phyloP scores from a whole-genome alignment of 2,888 invertebrate genomes.

The Cryptus armator region DNA sequence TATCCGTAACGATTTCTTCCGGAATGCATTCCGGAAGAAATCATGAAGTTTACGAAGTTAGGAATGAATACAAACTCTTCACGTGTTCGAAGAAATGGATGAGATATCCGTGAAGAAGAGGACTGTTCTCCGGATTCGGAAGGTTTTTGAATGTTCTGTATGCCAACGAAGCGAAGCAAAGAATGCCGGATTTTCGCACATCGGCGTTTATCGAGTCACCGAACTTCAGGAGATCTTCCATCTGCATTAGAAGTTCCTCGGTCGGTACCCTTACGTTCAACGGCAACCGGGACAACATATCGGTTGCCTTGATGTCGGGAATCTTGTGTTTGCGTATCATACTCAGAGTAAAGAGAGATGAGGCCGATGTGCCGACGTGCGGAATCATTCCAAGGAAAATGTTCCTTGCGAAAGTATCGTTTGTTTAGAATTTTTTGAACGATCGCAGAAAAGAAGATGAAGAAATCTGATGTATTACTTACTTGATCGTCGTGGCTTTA shows the following conservation, averaged over 20 bases:
- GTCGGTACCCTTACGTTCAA: constrained; percentile 83
- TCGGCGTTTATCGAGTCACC: constrained; percentile 70
- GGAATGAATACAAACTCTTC: constrained; percentile 74
- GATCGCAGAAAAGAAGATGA: neutral
- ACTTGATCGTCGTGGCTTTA: constrained; percentile 74
- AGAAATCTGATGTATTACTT: constrained; percentile 5
- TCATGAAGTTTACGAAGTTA: neutral
- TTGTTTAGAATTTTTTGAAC: neutral
- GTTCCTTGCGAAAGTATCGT: constrained; percentile 69
- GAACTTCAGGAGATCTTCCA: constrained; percentile 80
- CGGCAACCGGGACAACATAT: constrained; percentile 84
- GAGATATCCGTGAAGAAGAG: constrained; percentile 78
- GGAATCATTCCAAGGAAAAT: constrained; percentile 85
- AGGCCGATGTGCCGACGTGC: constrained; percentile 84
- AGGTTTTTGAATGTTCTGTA: constrained; percentile 78
- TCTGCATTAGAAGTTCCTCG: constrained; percentile 81
- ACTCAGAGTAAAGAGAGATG: constrained; percentile 83
- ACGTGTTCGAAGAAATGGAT: constrained; percentile 79
- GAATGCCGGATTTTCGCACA: constrained; percentile 83
- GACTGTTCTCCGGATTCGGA: constrained; percentile 10
- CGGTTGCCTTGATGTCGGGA: constrained; percentile 77
- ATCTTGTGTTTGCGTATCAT: constrained; percentile 81
- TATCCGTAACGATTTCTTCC: too few relatives aligned
- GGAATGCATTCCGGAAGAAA: too few relatives aligned
- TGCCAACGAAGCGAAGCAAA: constrained; percentile 85